A percentile compares a stretch with the other conserved stretches of the same genome.
Conservation (phyloP, 30 jellyfish, hydroid and myxozoan species). For the Rhopilema esculentum region DNA sequence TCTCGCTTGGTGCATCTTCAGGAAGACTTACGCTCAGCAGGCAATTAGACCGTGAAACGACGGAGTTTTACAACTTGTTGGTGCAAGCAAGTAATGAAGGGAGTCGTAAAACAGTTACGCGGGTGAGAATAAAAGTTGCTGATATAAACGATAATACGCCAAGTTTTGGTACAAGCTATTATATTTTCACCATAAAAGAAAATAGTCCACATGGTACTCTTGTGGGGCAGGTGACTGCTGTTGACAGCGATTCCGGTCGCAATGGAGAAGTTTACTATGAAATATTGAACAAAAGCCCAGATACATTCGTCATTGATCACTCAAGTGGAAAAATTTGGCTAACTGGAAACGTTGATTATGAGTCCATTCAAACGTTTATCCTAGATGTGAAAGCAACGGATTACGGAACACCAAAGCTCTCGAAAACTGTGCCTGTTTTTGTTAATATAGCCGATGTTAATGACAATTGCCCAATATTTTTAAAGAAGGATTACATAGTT, state of each 20-base stretch:
- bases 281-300: constrained; percentile 36
- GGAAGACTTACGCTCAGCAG: constrained; percentile 56
- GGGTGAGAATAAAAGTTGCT: constrained; percentile 28
- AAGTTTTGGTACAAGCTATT: constrained; percentile 40
- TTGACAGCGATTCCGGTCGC: constrained; percentile 74
- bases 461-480: constrained; percentile 80
- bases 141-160: constrained; percentile 89
- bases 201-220: constrained; percentile 33
- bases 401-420: constrained; percentile 66
- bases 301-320: constrained; percentile 51
- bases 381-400: constrained; percentile 75
- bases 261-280: constrained; percentile 65
- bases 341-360: constrained; percentile 43
- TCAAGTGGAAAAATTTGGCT: constrained; percentile 56
- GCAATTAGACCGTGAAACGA: constrained; percentile 72
- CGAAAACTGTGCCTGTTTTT: constrained; percentile 64
- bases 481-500: constrained; percentile 15
- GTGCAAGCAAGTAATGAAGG: constrained; percentile 78
- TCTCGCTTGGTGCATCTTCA: constrained; percentile 42
- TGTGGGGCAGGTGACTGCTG: constrained; percentile 70
- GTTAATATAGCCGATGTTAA: constrained; percentile 68
- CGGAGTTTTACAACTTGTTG: constrained; percentile 23
- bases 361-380: constrained; percentile 52
- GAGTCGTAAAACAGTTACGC: constrained; percentile 16
- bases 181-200: constrained; percentile 46